Evolutionary conservation across 2,113 vertebrate species (phyloP).

Genomic region (Ardeotis arabs): DNA sequence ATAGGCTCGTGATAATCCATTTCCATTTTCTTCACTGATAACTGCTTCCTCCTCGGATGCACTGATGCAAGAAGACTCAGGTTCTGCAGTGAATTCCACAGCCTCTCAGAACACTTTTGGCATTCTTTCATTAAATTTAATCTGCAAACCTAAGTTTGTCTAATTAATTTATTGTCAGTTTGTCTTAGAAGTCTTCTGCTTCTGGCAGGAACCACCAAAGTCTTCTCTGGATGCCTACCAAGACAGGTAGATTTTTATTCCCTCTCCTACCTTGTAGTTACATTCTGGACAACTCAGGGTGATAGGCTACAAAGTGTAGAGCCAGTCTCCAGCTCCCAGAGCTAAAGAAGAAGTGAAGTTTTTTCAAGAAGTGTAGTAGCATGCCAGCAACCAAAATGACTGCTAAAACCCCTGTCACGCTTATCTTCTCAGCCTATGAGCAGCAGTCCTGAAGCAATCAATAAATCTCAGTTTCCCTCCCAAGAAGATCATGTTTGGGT

Average conservation of each 20-base stretch:
- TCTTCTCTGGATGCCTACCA: background rate
- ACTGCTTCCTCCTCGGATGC: background rate
- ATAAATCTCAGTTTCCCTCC: background rate
- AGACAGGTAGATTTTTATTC: background rate
- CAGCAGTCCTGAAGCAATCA: background rate
- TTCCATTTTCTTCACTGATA: background rate
- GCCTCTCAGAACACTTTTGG: background rate
- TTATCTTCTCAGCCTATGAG: background rate
- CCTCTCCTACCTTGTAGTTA: background rate
- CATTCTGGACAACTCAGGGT: background rate
- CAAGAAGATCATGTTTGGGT: background rate
- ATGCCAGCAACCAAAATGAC: background rate
- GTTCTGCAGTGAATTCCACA: background rate
- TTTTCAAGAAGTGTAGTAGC: background rate
- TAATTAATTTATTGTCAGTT: background rate
- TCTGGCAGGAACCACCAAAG: background rate
- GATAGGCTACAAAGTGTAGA: background rate
- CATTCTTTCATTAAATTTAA: background rate
- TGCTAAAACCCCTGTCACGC: background rate
- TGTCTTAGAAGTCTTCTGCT: background rate
- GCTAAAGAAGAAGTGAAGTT: background rate
- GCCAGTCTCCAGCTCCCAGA: background rate
- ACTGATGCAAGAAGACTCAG: background rate
- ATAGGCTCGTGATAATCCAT: background rate
- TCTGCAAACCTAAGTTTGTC: background rate